A percentile compares a stretch with the other conserved stretches of the same genome.
phyloP scores from a whole-genome alignment of 2,888 invertebrate genomes.

The Taenaris catops region DNA sequence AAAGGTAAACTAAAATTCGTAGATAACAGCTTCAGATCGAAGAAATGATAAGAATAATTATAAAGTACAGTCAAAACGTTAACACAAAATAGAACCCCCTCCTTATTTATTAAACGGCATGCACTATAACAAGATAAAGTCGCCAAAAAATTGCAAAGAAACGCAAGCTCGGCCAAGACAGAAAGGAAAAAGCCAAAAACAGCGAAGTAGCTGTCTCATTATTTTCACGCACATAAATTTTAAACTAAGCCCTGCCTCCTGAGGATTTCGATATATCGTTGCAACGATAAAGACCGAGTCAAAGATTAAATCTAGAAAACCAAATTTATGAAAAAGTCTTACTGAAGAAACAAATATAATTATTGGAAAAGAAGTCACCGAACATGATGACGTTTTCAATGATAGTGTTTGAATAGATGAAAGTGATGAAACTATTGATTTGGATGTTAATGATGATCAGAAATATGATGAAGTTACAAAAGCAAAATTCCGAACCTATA shows the following conservation, averaged over 20 bases:
- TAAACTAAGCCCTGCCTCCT: constrained; percentile 68
- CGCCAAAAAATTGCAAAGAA: constrained; percentile 52
- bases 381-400: constrained; percentile 23
- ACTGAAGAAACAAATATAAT: constrained; percentile 27
- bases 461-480: constrained; percentile 55
- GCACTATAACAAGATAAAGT: constrained; percentile 51
- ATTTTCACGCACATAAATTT: constrained; percentile 39
- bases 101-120: constrained; percentile 35
- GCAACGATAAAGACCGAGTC: constrained; percentile 29
- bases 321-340: constrained; percentile 29
- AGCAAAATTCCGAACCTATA: constrained; percentile 77
- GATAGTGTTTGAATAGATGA: constrained; percentile 23
- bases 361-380: constrained; percentile 26
- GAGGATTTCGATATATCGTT: constrained; percentile 59
- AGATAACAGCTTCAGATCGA: constrained; percentile 6
- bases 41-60: constrained; percentile 16
- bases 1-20: constrained; percentile 19
- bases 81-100: constrained; percentile 17
- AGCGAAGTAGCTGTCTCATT: constrained; percentile 53
- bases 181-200: constrained; percentile 56
- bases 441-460: constrained; percentile 39
- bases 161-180: constrained; percentile 71
- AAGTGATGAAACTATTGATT: constrained; percentile 34
- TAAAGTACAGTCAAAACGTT: constrained; percentile 21
- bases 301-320: constrained; percentile 28